Evolutionary conservation across 2,797 vertebrate species (phyloP).

Genomic region (Typhlichthys eigenmanni): DNA sequence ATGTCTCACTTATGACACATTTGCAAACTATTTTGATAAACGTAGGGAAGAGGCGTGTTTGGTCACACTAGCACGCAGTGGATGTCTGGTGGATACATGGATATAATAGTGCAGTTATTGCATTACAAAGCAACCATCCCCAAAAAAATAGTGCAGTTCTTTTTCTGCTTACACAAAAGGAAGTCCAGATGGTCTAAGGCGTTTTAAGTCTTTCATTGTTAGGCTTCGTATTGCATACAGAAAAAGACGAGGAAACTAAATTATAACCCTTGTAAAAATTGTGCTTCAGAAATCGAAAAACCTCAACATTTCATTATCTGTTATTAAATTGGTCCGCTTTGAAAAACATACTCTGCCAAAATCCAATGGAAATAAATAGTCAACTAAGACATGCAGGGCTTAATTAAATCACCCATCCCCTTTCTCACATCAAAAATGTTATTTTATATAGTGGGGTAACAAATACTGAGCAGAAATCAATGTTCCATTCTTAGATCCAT

Average conservation of each 20-base stretch:
- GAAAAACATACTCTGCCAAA: conserved; percentile 70
- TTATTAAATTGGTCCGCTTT: conserved; percentile 77
- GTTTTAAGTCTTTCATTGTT: conserved; percentile 76
- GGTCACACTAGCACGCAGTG: conserved; percentile 74
- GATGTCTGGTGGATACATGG: conserved; percentile 70
- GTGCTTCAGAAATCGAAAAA: conserved; percentile 80
- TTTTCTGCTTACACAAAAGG: conserved; percentile 75
- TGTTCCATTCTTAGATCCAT: not conserved
- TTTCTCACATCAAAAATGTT: conserved; percentile 33
- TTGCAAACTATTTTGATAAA: conserved; percentile 72
- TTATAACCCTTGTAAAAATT: conserved; percentile 78
- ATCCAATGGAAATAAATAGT: conserved; percentile 58
- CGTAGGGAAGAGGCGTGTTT: conserved; percentile 71
- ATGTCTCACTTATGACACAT: conserved; percentile 69
- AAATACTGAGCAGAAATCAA: conserved; percentile 19
- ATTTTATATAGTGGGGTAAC: conserved; percentile 41
- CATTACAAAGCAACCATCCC: conserved; percentile 83
- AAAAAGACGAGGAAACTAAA: conserved; percentile 76
- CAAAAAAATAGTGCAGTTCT: conserved; percentile 78
- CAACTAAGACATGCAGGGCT: conserved; percentile 66
- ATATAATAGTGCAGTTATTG: conserved; percentile 84
- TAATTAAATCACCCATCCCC: conserved; percentile 44
- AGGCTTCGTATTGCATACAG: conserved; percentile 83
- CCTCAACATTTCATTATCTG: conserved; percentile 61
- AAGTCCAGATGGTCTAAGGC: conserved; percentile 83